These are phyloP conservation scores for Anorthoa munda DNA, from an alignment of 2,888 invertebrate species.

Conservation along the genomic window DNA sequence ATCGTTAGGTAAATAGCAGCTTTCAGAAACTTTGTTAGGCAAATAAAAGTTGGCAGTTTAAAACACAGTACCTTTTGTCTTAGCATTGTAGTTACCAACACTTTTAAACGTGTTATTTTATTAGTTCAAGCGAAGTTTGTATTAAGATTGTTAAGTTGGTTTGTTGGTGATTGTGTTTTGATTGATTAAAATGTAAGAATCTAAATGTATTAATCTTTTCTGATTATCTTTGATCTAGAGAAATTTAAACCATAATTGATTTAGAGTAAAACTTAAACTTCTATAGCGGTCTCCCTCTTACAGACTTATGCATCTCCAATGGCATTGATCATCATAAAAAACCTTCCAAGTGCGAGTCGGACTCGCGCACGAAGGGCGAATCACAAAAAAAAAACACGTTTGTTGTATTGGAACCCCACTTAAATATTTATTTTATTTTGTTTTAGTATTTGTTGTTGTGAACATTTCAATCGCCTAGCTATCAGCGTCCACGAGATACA, in stretches of 20 bases:
- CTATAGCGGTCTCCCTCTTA: background rate
- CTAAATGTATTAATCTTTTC: background rate
- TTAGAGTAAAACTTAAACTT: background rate
- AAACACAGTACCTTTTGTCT: conserved; percentile 63
- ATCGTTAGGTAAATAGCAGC: conserved; percentile 67
- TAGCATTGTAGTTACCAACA: conserved; percentile 55
- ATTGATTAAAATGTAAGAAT: conserved; percentile 26
- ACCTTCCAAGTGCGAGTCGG: too few relatives aligned
- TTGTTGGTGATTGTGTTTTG: conserved; percentile 34
- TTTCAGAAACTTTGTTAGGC: conserved; percentile 67
- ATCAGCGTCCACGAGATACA: too few relatives aligned
- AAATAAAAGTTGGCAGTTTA: conserved; percentile 67
- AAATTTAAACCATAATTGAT: background rate
- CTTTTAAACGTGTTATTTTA: conserved; percentile 56
- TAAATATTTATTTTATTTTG: too few relatives aligned
- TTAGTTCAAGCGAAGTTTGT: conserved; percentile 48
- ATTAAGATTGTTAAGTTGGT: conserved; percentile 41
- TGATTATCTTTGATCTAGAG: background rate
- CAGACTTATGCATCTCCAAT: too few relatives aligned
- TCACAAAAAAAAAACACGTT: too few relatives aligned
- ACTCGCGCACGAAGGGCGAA: too few relatives aligned
- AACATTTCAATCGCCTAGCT: too few relatives aligned
- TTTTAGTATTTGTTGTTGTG: too few relatives aligned
- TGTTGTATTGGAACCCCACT: too few relatives aligned
- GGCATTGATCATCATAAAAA: too few relatives aligned